Conservation (phyloP, 2,797 vertebrate genomes). For the Jordanella pulchra region DNA sequence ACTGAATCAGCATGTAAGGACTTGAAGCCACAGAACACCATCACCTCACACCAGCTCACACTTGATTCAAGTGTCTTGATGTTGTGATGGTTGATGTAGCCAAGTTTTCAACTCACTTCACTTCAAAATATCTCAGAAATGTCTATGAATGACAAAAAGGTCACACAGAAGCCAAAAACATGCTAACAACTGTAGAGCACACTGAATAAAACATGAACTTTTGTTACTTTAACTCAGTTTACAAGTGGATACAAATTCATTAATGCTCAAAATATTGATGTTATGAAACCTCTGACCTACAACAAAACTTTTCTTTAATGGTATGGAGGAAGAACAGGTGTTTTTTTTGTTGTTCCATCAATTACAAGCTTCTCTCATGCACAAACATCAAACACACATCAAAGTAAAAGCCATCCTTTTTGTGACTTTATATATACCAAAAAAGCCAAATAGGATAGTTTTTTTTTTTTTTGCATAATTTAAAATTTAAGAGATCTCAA, state of each 20-base stretch:
- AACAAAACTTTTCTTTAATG: too few relatives aligned
- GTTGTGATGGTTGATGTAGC: slow-evolving; percentile 71
- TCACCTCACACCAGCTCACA: slow-evolving; percentile 69
- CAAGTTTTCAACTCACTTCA: slow-evolving; percentile 78
- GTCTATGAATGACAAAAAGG: slow-evolving; percentile 25
- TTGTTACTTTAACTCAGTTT: slow-evolving; percentile 1
- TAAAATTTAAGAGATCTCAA: slow-evolving; percentile 46
- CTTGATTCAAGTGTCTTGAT: slow-evolving; percentile 61
- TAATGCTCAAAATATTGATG: not conserved
- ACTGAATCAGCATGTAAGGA: slow-evolving; percentile 88
- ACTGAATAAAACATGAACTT: not conserved
- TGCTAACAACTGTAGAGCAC: not conserved
- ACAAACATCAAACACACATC: slow-evolving; percentile 36
- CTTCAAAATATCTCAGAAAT: slow-evolving; percentile 44
- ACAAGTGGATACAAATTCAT: not conserved
- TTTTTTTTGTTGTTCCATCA: not conserved
- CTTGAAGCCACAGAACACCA: slow-evolving; percentile 76
- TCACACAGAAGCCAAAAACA: slow-evolving; percentile 39
- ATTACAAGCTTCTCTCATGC: not conserved
- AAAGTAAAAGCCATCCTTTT: slow-evolving; percentile 51
- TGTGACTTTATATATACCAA: slow-evolving; percentile 17
- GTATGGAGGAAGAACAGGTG: not conserved
- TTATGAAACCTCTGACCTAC: not conserved
- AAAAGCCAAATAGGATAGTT: slow-evolving; percentile 3
- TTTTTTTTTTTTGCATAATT: not conserved